Percentiles rank a stretch among this genome's conserved stretches.
phyloP scores from a whole-genome alignment of 2,888 invertebrate genomes.

The Stenolophus ochropezus region DNA sequence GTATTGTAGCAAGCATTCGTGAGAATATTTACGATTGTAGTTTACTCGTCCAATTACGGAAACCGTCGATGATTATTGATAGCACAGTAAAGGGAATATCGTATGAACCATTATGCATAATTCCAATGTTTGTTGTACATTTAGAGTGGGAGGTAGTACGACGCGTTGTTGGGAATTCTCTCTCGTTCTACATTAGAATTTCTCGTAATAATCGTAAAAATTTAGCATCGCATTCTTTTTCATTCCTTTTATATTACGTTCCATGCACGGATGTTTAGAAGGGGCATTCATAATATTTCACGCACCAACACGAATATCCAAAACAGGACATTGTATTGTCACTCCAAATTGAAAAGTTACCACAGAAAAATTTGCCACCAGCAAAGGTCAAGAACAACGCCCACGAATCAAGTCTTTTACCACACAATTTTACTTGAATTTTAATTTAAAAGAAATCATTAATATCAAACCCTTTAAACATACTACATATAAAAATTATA shows the following conservation, averaged over 20 bases:
- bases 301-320: neutral
- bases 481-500: no score
- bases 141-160: conserved; percentile 22
- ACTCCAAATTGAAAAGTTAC: no score
- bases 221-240: conserved; percentile 58
- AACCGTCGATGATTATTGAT: neutral
- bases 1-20: neutral
- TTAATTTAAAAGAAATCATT: no score
- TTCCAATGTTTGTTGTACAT: conserved; percentile 49
- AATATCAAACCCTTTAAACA: no score
- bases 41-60: neutral
- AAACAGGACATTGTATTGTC: no score
- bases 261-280: neutral
- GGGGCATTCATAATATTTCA: conserved; percentile 5
- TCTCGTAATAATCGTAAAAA: conserved; percentile 58
- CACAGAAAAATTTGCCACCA: no score
- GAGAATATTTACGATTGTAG: neutral
- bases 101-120: conserved; percentile 52
- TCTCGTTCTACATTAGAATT: conserved; percentile 58
- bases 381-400: no score
- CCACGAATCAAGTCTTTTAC: no score
- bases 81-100: neutral
- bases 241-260: conserved; percentile 58
- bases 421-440: no score
- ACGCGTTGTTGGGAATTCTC: conserved; percentile 39